Conservation (phyloP, 2,113 vertebrate species). For the Gambusia affinis region DNA sequence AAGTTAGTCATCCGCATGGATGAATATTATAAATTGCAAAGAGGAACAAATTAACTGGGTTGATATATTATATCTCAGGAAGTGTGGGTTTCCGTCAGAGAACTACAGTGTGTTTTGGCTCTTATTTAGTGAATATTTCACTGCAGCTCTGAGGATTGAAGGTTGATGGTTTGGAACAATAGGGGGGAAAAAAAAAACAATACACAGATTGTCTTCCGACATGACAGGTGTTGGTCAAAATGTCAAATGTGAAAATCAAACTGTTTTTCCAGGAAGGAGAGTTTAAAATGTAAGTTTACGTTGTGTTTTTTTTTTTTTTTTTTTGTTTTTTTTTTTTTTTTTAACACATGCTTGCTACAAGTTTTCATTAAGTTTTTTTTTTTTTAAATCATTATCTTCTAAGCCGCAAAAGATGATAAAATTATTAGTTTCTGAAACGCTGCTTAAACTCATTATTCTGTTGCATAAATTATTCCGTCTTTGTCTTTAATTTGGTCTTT, state of each 20-base stretch:
- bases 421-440: neutral
- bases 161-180: constrained; percentile 30
- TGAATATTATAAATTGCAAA: constrained; percentile 70
- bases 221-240: constrained; percentile 12
- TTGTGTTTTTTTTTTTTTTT: neutral
- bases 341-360: neutral
- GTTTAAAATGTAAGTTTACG: neutral
- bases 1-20: constrained; percentile 67
- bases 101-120: constrained; percentile 25
- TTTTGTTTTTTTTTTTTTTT: neutral
- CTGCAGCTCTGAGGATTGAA: constrained; percentile 42
- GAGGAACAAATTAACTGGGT: constrained; percentile 69
- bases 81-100: constrained; percentile 42
- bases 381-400: too few species aligned
- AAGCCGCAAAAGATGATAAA: neutral
- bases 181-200: neutral
- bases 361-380: neutral
- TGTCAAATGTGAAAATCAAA: constrained; percentile 30
- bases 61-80: constrained; percentile 59
- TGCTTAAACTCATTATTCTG: neutral
- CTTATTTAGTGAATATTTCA: constrained; percentile 31
- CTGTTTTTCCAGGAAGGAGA: neutral
- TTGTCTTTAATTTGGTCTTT: neutral
- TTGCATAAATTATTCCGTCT: neutral
- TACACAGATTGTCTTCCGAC: neutral